Evolutionary conservation across 2,888 invertebrate genomes (phyloP).

Genomic region (Mythimna loreyi): DNA sequence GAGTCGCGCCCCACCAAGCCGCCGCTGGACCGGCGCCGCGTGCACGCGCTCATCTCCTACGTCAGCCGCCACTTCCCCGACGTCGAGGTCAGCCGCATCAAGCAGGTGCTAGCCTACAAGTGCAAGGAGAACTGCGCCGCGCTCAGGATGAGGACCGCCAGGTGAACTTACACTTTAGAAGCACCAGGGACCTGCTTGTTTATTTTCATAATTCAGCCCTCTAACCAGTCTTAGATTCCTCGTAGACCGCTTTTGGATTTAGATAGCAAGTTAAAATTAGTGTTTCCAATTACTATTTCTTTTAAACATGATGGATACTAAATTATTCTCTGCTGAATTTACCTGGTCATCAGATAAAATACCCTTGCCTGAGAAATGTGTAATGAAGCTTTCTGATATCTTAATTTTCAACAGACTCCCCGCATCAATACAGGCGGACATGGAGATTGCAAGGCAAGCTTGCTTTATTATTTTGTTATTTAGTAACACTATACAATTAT

Average conservation of each 20-base stretch:
- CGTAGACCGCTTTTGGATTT: not conserved
- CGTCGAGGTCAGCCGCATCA: slow-evolving; percentile 94
- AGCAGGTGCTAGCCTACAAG: slow-evolving; percentile 94
- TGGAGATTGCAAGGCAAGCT: slow-evolving; percentile 53
- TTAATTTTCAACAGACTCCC: slow-evolving; percentile 52
- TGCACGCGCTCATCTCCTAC: slow-evolving; percentile 94
- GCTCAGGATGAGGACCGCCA: slow-evolving; percentile 93
- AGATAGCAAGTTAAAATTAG: not conserved
- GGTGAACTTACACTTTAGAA: slow-evolving; percentile 82
- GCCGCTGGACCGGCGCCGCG: slow-evolving; percentile 93
- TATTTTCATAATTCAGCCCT: not conserved
- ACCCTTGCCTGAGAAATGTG: not conserved
- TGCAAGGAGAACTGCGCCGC: slow-evolving; percentile 95
- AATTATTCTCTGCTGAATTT: not conserved
- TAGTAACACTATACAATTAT: slow-evolving; percentile 20
- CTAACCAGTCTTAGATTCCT: not conserved
- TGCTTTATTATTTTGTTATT: slow-evolving; percentile 48
- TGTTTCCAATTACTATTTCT: not conserved
- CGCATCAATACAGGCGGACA: slow-evolving; percentile 52
- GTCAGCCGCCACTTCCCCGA: slow-evolving; percentile 94
- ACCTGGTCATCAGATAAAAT: slow-evolving; percentile 6
- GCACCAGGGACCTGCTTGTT: not conserved
- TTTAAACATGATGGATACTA: not conserved
- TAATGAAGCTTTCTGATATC: slow-evolving; percentile 36
- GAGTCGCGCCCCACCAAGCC: slow-evolving; percentile 94